Evolutionary conservation across 2,113 vertebrate genomes (phyloP).

Genomic region (Odontophorus gujanensis): DNA sequence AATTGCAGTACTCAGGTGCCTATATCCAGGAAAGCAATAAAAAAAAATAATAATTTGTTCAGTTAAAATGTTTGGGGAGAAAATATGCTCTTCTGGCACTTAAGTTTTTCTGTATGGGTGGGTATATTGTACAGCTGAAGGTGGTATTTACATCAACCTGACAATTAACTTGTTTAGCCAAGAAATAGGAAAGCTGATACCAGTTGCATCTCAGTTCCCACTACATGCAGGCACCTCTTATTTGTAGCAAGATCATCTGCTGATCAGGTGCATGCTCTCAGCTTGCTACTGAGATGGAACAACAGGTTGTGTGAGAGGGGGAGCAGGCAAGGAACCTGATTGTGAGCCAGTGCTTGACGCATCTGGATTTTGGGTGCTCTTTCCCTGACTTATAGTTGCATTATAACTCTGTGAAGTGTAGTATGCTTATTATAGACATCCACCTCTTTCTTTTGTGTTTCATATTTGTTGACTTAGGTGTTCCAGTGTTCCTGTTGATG

Average conservation of each 20-base stretch:
- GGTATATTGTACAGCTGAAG: background rate
- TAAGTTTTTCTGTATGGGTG: background rate
- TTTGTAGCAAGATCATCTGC: background rate
- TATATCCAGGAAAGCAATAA: background rate
- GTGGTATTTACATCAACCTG: background rate
- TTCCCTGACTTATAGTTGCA: background rate
- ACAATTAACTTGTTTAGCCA: background rate
- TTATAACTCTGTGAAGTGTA: background rate
- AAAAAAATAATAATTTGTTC: background rate
- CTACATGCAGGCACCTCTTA: background rate
- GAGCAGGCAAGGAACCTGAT: background rate
- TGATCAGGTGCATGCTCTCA: accelerated
- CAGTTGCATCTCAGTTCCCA: background rate
- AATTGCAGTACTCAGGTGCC: background rate
- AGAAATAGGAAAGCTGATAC: background rate
- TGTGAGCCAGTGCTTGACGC: background rate
- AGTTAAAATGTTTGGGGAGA: background rate
- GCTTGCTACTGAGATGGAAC: background rate
- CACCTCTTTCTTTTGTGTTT: background rate
- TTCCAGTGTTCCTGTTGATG: background rate
- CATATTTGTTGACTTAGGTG: background rate
- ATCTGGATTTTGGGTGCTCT: background rate
- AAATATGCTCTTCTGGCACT: background rate
- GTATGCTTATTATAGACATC: background rate
- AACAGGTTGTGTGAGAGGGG: accelerated